A percentile compares a stretch with the other conserved stretches of the same genome.
phyloP scores from a whole-genome alignment of 2,113 vertebrate genomes.

The Arenaria interpres region DNA sequence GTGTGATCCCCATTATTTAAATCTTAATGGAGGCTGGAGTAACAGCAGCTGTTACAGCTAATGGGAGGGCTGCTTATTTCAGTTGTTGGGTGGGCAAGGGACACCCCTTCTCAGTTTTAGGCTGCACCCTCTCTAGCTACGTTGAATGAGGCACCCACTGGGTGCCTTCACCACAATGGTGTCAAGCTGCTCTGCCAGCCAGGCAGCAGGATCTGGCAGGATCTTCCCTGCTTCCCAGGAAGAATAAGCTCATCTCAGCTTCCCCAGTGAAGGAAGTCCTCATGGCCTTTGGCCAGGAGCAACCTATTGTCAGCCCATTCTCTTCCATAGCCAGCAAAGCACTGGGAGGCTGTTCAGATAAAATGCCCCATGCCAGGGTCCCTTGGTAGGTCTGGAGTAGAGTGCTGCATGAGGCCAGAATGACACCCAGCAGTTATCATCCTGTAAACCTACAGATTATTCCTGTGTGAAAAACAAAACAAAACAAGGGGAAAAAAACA shows the following conservation, averaged over 20 bases:
- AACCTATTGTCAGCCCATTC: background rate
- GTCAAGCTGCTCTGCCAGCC: background rate
- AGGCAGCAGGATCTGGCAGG: background rate
- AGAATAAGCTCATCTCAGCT: background rate
- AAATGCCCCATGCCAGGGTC: background rate
- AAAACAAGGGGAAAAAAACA: background rate
- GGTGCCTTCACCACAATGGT: fast-evolving
- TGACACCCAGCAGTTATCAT: background rate
- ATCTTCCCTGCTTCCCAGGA: background rate
- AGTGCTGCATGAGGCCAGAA: background rate
- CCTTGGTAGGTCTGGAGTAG: background rate
- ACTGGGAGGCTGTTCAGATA: background rate
- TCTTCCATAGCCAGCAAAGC: background rate
- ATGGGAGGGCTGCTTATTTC: background rate
- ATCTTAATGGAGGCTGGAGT: background rate
- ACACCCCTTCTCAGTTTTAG: fast-evolving
- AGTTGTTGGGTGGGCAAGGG: background rate
- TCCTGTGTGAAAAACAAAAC: background rate
- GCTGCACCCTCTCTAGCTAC: background rate
- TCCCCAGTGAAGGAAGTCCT: fast-evolving
- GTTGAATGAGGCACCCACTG: background rate
- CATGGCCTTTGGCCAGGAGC: background rate
- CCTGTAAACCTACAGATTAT: background rate
- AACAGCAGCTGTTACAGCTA: background rate
- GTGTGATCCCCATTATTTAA: background rate